Evolutionary conservation across 2,113 vertebrate species (phyloP), one percentile per base, ranked within the genome.

Genomic region (Cyanoramphus novaezelandiae): DNA sequence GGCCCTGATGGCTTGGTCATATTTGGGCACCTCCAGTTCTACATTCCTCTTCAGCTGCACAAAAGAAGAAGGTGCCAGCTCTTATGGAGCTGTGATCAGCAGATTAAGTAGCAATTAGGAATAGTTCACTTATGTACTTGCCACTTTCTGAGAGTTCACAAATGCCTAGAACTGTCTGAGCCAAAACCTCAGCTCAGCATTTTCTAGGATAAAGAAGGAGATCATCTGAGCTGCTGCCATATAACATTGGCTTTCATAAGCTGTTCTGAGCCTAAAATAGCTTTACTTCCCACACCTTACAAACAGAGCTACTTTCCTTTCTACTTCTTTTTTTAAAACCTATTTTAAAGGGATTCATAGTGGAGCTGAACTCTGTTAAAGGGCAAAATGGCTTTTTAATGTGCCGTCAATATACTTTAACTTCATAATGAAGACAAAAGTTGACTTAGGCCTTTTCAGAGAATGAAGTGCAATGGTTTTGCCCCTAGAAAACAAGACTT

Each of bases 251-350:
- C 81, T 96, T 96, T 96, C 90, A 74, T 81, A 81, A 97, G 88
- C 86, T 92, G 83, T 94, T 94, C 92, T 64, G 46, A 71, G 65
- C 72, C 82, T 68, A 88, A 90, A 96, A 96, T 96, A 96, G 65
- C 70, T 84, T 57, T 77, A 23, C 90, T 96, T 91, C 91, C 90
- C 75, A 95, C 91, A 91, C 93, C 91, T 95, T 87, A 91, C 86
- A 89, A 94, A 74, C 82, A 89, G 46, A 93, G 63, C 78, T 85
- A 70, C 70, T 88, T 89, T 72, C 27, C 76, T 76, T 88, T 79
- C 53, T 52, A 43, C 39, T 74, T 59, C 39, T 86, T 79, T 78
- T 90, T 18, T 20, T 17, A 47, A 69, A 91, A 43, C 41, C 65
- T 82, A 35, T 86, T 95, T 93, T 81, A 59, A 92, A 94, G 90